A percentile compares a stretch with the other conserved stretches of the same genome.
Evolutionary conservation across 2,113 vertebrate species (phyloP).

Genomic region (Forbesichthys agassizii): DNA sequence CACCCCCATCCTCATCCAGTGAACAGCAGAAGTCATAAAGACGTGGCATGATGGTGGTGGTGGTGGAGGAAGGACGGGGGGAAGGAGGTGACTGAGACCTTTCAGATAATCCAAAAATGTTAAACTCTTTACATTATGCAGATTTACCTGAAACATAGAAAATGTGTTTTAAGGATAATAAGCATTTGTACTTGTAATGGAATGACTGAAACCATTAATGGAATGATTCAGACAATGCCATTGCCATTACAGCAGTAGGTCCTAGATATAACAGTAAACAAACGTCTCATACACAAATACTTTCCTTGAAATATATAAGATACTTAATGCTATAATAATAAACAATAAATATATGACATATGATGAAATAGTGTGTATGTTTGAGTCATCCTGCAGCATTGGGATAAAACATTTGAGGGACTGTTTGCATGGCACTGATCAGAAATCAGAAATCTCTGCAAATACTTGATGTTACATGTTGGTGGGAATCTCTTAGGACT

Average conservation of each 20-base stretch:
- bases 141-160: neutral
- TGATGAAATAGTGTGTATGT: conserved; percentile 54
- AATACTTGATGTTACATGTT: neutral
- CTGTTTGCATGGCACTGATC: conserved; percentile 23
- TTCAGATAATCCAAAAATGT: neutral
- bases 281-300: no score
- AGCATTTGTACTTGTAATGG: no score
- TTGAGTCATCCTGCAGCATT: conserved; percentile 53
- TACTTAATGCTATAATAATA: neutral
- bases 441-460: conserved; percentile 23
- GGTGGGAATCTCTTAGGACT: conserved; percentile 20
- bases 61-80: no score
- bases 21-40: conserved; percentile 21
- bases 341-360: neutral
- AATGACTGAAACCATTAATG: no score
- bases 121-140: conserved; percentile 17
- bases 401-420: neutral
- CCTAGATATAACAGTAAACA: no score
- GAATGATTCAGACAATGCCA: neutral
- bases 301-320: no score
- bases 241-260: neutral
- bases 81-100: conserved; percentile 12
- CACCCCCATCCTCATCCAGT: conserved; percentile 38
- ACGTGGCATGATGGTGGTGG: conserved; percentile 65
- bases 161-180: neutral